phyloP scores from a whole-genome alignment of 2,113 vertebrate species.

The Ascaphus truei region DNA sequence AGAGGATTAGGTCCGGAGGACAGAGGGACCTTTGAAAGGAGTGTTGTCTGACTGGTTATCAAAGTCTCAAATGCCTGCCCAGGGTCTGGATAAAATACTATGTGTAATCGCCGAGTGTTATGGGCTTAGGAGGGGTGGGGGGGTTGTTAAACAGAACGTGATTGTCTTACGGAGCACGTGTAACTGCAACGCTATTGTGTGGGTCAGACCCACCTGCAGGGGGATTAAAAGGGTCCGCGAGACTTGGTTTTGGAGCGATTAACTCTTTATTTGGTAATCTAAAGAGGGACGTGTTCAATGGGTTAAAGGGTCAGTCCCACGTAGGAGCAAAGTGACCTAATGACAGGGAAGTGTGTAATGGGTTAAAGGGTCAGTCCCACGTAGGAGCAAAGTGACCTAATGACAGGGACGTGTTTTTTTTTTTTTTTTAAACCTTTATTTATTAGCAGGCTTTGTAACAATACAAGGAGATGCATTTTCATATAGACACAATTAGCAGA shows the following conservation, averaged over 20 bases:
- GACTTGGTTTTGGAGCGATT: background rate
- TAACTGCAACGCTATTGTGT: conserved; percentile 21
- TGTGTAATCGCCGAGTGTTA: conserved; percentile 18
- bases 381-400: background rate
- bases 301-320: background rate
- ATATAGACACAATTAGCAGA: too few relatives aligned
- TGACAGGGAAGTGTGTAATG: background rate
- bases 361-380: background rate
- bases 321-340: background rate
- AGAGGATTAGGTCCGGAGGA: conserved; percentile 21
- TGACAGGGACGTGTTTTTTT: background rate
- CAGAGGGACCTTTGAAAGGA: conserved; percentile 23
- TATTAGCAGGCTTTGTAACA: too few relatives aligned
- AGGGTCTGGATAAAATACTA: conserved; percentile 16
- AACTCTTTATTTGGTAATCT: background rate
- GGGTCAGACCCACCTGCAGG: conserved; percentile 23
- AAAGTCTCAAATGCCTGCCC: background rate
- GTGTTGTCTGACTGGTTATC: conserved; percentile 31
- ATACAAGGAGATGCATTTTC: too few relatives aligned
- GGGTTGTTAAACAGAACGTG: conserved; percentile 15
- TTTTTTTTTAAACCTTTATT: too few relatives aligned
- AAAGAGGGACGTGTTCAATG: background rate
- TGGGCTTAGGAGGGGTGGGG: background rate
- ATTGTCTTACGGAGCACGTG: conserved; percentile 29
- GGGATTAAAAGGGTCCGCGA: conserved; percentile 1